Conservation (phyloP, 2,797 vertebrate genomes). For the Spinus pinus region DNA sequence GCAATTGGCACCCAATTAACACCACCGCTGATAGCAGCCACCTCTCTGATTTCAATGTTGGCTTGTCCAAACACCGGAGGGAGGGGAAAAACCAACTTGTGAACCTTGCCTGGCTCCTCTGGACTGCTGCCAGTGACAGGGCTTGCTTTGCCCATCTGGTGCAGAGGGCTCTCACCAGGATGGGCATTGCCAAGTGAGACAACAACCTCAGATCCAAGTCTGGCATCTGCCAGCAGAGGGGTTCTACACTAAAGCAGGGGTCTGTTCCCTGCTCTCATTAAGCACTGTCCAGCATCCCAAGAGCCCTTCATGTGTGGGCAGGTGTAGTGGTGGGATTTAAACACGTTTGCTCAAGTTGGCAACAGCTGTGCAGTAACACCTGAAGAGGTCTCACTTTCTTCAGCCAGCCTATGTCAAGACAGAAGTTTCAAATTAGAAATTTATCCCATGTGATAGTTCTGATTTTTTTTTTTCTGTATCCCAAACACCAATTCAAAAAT, state of each 20-base stretch:
- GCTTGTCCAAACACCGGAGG: neutral
- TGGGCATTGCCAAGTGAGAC: neutral
- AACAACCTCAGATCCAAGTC: neutral
- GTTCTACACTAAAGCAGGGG: neutral
- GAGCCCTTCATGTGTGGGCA: neutral
- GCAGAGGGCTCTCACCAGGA: neutral
- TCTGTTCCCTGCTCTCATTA: neutral
- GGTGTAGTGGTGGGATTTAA: neutral
- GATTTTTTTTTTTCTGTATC: neutral
- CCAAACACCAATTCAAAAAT: neutral
- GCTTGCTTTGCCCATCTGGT: neutral
- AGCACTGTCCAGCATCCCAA: neutral
- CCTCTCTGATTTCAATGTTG: neutral
- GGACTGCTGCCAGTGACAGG: neutral
- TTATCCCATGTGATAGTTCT: neutral
- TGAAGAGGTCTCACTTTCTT: neutral
- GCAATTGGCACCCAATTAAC: constrained; percentile 2
- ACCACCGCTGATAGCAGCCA: neutral
- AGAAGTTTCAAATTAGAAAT: neutral
- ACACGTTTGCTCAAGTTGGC: neutral
- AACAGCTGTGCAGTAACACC: neutral
- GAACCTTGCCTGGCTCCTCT: neutral
- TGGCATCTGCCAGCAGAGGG: neutral
- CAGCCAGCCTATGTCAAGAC: neutral
- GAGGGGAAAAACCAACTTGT: neutral